Conservation (phyloP, 1,140 invertebrate species). For the Orchesella cincta region DNA sequence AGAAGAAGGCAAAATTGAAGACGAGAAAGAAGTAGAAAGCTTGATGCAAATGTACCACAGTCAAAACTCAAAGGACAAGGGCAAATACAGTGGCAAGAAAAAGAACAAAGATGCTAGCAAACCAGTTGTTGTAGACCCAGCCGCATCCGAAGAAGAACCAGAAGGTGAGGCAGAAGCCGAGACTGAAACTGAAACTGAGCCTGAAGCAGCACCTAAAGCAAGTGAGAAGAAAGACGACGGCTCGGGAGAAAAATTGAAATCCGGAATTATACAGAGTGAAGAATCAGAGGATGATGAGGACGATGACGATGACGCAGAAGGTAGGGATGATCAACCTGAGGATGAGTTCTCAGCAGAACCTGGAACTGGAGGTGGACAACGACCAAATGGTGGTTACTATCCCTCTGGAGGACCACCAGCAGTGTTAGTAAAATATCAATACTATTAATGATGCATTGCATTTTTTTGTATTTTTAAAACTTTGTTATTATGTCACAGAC, state of each 20-base stretch:
- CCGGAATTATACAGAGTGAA: slow-evolving; percentile 29
- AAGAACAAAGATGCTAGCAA: slow-evolving; percentile 28
- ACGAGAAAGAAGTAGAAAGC: slow-evolving; percentile 41
- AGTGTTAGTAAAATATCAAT: slow-evolving; percentile 15
- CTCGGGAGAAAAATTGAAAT: slow-evolving; percentile 19
- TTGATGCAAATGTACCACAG: slow-evolving; percentile 45
- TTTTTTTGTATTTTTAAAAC: not conserved
- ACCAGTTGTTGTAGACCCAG: slow-evolving; percentile 22
- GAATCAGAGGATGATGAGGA: slow-evolving; percentile 45
- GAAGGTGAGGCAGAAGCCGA: slow-evolving; percentile 1
- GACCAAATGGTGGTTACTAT: slow-evolving; percentile 44
- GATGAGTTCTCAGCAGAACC: slow-evolving; percentile 40
- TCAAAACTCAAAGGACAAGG: slow-evolving; percentile 43
- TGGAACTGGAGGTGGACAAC: slow-evolving; percentile 42
- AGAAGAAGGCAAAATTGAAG: slow-evolving; percentile 29
- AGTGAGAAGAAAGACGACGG: slow-evolving; percentile 32
- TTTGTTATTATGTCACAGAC: slow-evolving; percentile 29
- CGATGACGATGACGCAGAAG: slow-evolving; percentile 37
- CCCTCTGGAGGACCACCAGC: slow-evolving; percentile 47
- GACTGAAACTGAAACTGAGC: slow-evolving; percentile 3
- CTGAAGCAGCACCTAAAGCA: slow-evolving; percentile 22
- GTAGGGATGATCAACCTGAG: slow-evolving; percentile 35
- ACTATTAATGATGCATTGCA: not conserved
- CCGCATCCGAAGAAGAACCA: not conserved
- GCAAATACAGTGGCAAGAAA: slow-evolving; percentile 39